Evolutionary conservation across 2,797 vertebrate genomes (phyloP).

Genomic region (Toxotes lorentzi): DNA sequence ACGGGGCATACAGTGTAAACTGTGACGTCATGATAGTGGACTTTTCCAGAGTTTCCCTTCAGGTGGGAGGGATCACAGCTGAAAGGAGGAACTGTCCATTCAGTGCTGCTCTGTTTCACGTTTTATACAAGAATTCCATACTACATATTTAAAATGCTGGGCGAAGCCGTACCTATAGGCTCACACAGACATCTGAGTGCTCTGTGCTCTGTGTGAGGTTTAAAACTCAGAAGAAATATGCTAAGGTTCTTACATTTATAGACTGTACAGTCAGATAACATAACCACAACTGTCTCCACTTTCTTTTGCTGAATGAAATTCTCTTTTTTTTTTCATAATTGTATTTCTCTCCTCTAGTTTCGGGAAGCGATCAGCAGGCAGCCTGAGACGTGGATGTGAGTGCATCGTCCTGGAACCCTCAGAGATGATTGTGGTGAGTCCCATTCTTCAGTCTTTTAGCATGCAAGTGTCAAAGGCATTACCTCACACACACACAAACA

Average conservation of each 20-base stretch:
- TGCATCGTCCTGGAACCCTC: slow-evolving; percentile 99
- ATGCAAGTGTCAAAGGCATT: neutral
- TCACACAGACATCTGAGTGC: neutral
- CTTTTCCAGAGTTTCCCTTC: slow-evolving; percentile 78
- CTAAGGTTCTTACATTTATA: neutral
- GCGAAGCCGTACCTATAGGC: slow-evolving; percentile 11
- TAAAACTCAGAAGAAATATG: neutral
- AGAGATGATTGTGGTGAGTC: slow-evolving; percentile 99
- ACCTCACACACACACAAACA: neutral
- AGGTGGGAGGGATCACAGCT: slow-evolving; percentile 40
- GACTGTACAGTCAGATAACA: neutral
- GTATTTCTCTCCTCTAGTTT: slow-evolving; percentile 84
- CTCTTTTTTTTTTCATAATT: neutral
- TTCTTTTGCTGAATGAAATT: neutral
- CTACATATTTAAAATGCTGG: slow-evolving; percentile 40
- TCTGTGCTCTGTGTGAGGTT: neutral
- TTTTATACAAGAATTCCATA: slow-evolving; percentile 51
- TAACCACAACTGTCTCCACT: accelerated
- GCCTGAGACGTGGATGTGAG: slow-evolving; percentile 96
- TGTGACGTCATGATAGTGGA: slow-evolving; percentile 71
- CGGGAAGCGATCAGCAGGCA: slow-evolving; percentile 96
- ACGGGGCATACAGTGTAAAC: slow-evolving; percentile 53
- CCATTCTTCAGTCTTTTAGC: slow-evolving; percentile 21
- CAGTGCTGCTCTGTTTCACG: slow-evolving; percentile 50
- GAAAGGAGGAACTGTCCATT: slow-evolving; percentile 66